Conservation (phyloP, 2,888 invertebrate species). For the Epinotia bilunana region DNA sequence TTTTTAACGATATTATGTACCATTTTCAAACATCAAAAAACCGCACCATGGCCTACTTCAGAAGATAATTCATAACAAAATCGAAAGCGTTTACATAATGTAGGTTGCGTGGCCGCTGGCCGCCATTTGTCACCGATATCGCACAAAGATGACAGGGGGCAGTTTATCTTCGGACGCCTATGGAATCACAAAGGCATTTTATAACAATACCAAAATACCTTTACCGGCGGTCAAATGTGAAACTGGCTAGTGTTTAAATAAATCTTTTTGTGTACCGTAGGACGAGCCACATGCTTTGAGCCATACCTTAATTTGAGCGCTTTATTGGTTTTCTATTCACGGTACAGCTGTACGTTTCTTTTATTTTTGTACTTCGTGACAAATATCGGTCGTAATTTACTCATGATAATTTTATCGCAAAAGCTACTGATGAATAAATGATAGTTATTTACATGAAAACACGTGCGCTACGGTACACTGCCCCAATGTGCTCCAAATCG, state of each 20-base stretch:
- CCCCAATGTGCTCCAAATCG: constrained; percentile 8
- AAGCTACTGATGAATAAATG: not conserved
- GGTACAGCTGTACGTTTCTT: constrained; percentile 12
- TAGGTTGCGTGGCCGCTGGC: constrained; percentile 35
- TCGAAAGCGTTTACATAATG: constrained; percentile 40
- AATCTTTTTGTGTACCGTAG: not conserved
- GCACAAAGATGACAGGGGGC: constrained; percentile 40
- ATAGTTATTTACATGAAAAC: not conserved
- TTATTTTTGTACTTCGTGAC: not conserved
- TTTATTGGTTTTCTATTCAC: constrained; percentile 22
- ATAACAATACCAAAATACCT: constrained; percentile 21
- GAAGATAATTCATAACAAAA: constrained; percentile 31
- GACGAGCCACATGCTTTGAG: not conserved
- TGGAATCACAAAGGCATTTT: constrained; percentile 24
- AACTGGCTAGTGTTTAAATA: constrained; percentile 4
- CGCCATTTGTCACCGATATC: constrained; percentile 41
- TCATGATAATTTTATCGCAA: not conserved
- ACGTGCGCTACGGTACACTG: constrained; percentile 22
- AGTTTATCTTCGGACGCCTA: constrained; percentile 35
- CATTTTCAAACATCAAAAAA: not conserved
- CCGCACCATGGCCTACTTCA: not conserved
- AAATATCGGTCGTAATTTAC: not conserved
- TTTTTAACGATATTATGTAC: not conserved
- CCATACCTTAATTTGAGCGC: not conserved
- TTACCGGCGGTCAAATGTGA: constrained; percentile 18